Base-by-base conservation (phyloP, 2,113 vertebrate species). In the Nyctereutes procyonoides region DNA sequence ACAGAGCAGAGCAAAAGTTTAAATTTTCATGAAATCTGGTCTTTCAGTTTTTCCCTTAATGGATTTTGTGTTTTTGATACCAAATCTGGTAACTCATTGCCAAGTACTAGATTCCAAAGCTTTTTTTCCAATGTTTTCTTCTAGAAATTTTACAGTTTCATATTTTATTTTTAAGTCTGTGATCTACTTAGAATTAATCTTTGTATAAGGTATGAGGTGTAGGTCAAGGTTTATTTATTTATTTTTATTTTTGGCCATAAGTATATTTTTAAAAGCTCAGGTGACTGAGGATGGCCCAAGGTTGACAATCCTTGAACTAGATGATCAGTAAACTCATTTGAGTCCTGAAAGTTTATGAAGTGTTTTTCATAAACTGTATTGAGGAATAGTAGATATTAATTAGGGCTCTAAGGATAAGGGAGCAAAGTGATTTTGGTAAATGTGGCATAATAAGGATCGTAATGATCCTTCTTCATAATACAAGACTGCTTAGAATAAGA, bases 51-150 rank as follows among this genome's bases (percentile, higher is more conserved):
- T 93, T 90, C 8, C 48, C 58, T 90, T 43, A 74, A 48, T 55
- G 32, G 28, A 71, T 85, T 97, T 85, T 97, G n/a, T 85, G 43
- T 19, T 91, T 79, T 93, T 51, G 17, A 4, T 86, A 55, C 86
- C 10, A 92, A 88, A 79, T 84, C 12, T 73, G 63, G 84, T 26
- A 73, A 63, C 10, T 91, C 35, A 90, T 81, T 90, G 8, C 15
- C 11, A 63, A 79, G 43, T 20, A 63, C 19, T 94, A 76, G n/a
- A 84, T 91, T 48, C 69, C n/a, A 48, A 90, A 95, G 28, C 8
- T 79, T 95, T 56, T 51, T 69, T 4, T 60, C 22, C 35, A 26
- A 7, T 76, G 20, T 87, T 89, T 90, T 81, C 24, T 65, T 69
- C 56, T n/a, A 17, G 5, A 86, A 60, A 5, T 51, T 79, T 69